Conservation (phyloP, 1,140 invertebrate genomes). For the Paraescarpia echinospica region DNA sequence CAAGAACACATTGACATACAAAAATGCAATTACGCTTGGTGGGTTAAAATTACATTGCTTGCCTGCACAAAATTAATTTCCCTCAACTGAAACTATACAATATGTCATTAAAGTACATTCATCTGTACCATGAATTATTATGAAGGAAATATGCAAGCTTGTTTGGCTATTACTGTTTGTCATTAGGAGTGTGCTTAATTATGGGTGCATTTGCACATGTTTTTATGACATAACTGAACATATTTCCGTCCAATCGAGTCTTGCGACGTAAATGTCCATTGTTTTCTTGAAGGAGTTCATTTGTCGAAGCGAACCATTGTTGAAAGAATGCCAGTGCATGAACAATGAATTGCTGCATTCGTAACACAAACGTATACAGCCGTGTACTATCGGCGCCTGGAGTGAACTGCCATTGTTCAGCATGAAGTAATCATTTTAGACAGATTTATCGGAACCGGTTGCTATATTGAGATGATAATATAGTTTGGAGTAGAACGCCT, state of each 20-base stretch:
- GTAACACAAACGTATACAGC: too few species aligned
- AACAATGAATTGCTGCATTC: neutral
- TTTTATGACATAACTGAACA: neutral
- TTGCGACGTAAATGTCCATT: neutral
- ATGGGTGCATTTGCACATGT: neutral
- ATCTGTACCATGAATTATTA: too few species aligned
- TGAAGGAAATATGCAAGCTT: too few species aligned
- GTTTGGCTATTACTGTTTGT: too few species aligned
- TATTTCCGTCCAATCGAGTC: neutral
- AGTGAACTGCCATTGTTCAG: neutral
- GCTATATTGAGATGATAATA: neutral
- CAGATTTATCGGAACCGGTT: neutral
- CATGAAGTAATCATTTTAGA: neutral
- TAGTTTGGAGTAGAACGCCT: neutral
- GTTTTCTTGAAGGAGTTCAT: neutral
- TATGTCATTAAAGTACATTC: too few species aligned
- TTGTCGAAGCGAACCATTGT: neutral
- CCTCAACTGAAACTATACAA: too few species aligned
- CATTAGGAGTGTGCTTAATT: too few species aligned
- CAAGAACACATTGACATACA: too few species aligned
- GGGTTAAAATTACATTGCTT: too few species aligned
- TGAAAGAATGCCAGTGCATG: neutral
- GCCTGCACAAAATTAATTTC: too few species aligned
- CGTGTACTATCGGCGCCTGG: too few species aligned
- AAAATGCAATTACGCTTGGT: too few species aligned